Conservation (phyloP, 2,888 invertebrate genomes). For the Torymus texanus region DNA sequence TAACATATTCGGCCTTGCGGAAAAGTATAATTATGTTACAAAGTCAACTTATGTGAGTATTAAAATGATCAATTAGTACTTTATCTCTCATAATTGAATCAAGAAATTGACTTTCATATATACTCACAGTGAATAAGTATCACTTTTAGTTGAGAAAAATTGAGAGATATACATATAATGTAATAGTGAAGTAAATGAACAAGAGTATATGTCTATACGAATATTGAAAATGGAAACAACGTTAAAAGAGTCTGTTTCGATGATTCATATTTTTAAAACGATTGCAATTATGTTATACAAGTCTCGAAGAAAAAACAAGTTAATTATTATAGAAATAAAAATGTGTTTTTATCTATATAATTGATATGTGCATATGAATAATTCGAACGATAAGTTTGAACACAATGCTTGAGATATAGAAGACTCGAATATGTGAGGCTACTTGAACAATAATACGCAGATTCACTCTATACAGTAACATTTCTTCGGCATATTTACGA, state of each 20-base stretch:
- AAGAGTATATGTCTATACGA: neutral
- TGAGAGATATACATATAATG: neutral
- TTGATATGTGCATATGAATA: too few relatives aligned
- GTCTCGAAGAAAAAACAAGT: too few relatives aligned
- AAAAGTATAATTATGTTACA: slow-evolving; percentile 4
- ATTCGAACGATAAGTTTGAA: too few relatives aligned
- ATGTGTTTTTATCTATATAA: too few relatives aligned
- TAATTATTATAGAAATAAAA: too few relatives aligned
- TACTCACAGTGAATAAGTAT: slow-evolving; percentile 26
- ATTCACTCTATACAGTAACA: too few relatives aligned
- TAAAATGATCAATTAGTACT: slow-evolving; percentile 40
- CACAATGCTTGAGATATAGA: too few relatives aligned
- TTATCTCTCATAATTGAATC: slow-evolving; percentile 42
- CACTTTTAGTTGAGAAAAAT: neutral
- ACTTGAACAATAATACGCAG: too few relatives aligned
- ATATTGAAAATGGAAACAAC: slow-evolving; percentile 23
- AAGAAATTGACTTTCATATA: slow-evolving; percentile 43
- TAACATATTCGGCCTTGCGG: slow-evolving; percentile 7
- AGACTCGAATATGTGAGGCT: too few relatives aligned
- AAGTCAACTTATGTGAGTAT: slow-evolving; percentile 6
- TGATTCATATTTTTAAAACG: too few relatives aligned
- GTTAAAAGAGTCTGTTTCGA: neutral
- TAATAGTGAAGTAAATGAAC: neutral
- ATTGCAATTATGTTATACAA: too few relatives aligned
- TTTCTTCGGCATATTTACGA: too few relatives aligned